Conservation (phyloP, 2,888 invertebrate species). For the Eristalis tenax region DNA sequence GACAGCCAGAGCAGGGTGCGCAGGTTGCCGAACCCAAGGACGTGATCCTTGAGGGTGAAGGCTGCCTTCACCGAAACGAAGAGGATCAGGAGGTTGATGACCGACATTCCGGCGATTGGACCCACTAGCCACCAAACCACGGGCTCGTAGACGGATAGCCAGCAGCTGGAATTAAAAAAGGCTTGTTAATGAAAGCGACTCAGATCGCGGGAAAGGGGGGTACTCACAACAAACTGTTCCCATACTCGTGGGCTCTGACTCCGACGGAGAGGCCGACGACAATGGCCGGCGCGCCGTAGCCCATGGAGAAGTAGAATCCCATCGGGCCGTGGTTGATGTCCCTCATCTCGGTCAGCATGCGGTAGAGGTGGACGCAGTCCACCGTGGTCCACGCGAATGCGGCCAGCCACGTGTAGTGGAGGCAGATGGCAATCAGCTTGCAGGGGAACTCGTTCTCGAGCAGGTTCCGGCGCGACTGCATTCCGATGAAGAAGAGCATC, state of each 20-base stretch:
- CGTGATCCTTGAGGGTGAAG: slow-evolving; percentile 94
- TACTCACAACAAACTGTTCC: slow-evolving; percentile 95
- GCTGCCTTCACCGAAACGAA: slow-evolving; percentile 94
- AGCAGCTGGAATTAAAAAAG: slow-evolving; percentile 87
- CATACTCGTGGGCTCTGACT: slow-evolving; percentile 96
- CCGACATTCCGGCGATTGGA: slow-evolving; percentile 90
- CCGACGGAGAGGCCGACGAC: slow-evolving; percentile 95
- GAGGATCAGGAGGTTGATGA: slow-evolving; percentile 89
- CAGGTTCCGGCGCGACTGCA: slow-evolving; percentile 91
- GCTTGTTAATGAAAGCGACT: background rate
- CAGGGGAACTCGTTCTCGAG: slow-evolving; percentile 94
- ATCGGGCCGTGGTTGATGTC: slow-evolving; percentile 98
- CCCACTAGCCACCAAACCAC: slow-evolving; percentile 98
- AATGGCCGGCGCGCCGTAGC: slow-evolving; percentile 95
- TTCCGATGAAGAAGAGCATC: slow-evolving; percentile 91
- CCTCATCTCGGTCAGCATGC: slow-evolving; percentile 96
- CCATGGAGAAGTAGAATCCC: slow-evolving; percentile 94
- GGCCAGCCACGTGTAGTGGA: slow-evolving; percentile 96
- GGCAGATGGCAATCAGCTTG: slow-evolving; percentile 92
- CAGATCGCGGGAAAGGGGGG: background rate
- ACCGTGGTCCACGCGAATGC: slow-evolving; percentile 96
- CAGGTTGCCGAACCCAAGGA: slow-evolving; percentile 92
- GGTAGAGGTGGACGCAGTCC: slow-evolving; percentile 94
- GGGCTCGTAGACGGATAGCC: slow-evolving; percentile 95
- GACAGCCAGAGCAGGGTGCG: slow-evolving; percentile 93